Base-by-base conservation (phyloP, 2,113 vertebrate genomes). In the Ahaetulla prasina region DNA sequence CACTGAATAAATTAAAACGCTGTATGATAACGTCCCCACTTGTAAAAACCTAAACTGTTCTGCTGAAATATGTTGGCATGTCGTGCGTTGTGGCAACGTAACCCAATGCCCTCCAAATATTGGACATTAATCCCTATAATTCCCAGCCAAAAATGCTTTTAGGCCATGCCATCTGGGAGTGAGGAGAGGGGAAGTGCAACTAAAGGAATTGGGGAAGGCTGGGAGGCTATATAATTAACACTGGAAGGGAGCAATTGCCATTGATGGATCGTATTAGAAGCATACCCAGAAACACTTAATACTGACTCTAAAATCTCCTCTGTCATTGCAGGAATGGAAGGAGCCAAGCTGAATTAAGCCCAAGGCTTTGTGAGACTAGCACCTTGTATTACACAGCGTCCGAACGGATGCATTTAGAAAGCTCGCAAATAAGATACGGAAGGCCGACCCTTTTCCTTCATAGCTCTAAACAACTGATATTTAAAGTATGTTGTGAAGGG, bases 1-100 rank as follows among this genome's bases (percentile, higher is more conserved):
- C 89, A 89, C 52, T 30, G 85, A 2, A 63, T 96, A 94, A 96
- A 94, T 96, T 93, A 91, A 95, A 94, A 88, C 80, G 9, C 68
- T 95, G 52, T 74, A 94, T 0, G 0, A 74, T 85, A 90, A 95
- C 8, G 1, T 60, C 91, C 92, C 90, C 88, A 27, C n/a, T 89
- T 94, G 89, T 49, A 91, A 94, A 93, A 68, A 93, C 80, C 54
- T 89, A 43, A 68, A n/a, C 63, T 94, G 93, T n/a, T 54, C 92
- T 53, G 55, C 90, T 84, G 89, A 95, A 95, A 54, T 85, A 84
- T 43, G 63, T 68, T 91, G 87, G 92, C 23, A 60, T 53, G 3
- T 85, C 87, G 14, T 23, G 27, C 0, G 8, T 12, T 89, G 57
- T 80, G 74, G 35, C 74, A 80, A 39, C 35, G 39, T 80, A 39